Conservation (phyloP, 1,140 invertebrate genomes). For the Drosophila sturtevanti region DNA sequence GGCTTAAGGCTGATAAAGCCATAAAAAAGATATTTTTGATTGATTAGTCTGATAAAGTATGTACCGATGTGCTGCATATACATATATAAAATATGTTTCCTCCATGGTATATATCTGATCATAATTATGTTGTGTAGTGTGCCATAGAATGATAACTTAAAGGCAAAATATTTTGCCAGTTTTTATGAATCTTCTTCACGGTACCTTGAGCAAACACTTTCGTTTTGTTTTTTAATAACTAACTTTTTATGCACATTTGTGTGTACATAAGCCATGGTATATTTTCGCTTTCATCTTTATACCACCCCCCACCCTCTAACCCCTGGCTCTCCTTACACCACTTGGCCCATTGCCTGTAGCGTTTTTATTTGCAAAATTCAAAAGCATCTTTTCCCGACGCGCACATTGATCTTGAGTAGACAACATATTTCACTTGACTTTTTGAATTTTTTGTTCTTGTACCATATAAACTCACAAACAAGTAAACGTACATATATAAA, state of each 20-base stretch:
- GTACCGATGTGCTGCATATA: too few species aligned
- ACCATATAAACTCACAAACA: not conserved
- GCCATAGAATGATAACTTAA: not conserved
- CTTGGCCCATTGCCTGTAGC: not conserved
- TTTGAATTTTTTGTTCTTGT: not conserved
- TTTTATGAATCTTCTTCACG: not conserved
- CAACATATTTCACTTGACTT: constrained; percentile 16
- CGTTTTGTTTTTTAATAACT: not conserved
- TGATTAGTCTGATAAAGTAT: too few species aligned
- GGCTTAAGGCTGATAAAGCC: too few species aligned
- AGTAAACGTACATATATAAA: not conserved
- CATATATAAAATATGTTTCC: too few species aligned
- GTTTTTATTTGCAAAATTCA: not conserved
- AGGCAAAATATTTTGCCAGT: not conserved
- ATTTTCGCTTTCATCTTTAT: not conserved
- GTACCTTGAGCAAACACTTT: not conserved
- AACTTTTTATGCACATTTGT: not conserved
- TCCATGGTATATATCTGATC: too few species aligned
- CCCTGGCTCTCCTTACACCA: not conserved
- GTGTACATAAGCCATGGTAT: not conserved
- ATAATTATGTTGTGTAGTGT: not conserved
- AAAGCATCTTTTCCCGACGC: constrained; percentile 2
- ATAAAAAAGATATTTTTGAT: too few species aligned
- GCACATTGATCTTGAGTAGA: constrained; percentile 20
- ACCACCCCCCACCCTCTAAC: not conserved